Conservation (phyloP, 1,140 invertebrate genomes). For the Orchesella cincta region DNA sequence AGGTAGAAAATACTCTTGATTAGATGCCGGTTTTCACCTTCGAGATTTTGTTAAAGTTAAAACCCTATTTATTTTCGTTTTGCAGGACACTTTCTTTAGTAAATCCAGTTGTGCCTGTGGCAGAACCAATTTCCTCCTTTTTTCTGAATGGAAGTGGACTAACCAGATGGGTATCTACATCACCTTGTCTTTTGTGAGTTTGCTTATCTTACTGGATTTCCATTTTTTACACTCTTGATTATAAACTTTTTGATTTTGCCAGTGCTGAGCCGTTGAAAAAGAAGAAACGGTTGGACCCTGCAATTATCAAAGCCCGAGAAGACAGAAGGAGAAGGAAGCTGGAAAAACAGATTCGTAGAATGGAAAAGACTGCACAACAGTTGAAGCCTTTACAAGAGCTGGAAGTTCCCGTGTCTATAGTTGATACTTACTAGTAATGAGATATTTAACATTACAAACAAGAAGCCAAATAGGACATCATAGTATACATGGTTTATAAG, state of each 20-base stretch:
- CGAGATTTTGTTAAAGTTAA: too few relatives aligned
- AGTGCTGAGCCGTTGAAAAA: slow-evolving; percentile 83
- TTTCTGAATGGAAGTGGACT: neutral
- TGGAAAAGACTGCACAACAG: slow-evolving; percentile 74
- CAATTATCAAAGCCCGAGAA: slow-evolving; percentile 72
- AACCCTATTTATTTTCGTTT: too few relatives aligned
- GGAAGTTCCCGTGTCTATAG: slow-evolving; percentile 68
- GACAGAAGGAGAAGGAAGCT: slow-evolving; percentile 76
- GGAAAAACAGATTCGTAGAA: slow-evolving; percentile 76
- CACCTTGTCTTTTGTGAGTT: slow-evolving; percentile 26
- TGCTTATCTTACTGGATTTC: too few relatives aligned
- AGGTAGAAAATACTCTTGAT: neutral
- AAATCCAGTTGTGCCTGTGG: too few relatives aligned
- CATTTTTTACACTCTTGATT: neutral
- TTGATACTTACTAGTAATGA: slow-evolving; percentile 68
- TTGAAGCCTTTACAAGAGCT: slow-evolving; percentile 80
- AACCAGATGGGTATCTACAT: slow-evolving; percentile 19
- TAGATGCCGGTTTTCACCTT: too few relatives aligned
- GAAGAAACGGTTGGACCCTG: slow-evolving; percentile 81
- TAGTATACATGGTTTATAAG: too few relatives aligned
- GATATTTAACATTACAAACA: slow-evolving; percentile 7
- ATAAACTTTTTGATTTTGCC: slow-evolving; percentile 43
- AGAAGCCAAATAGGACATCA: too few relatives aligned
- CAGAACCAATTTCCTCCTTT: too few relatives aligned
- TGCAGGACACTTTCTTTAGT: too few relatives aligned